Conservation (phyloP, 30 jellyfish, hydroid and myxozoan genomes). For the Aurelia sp. region DNA sequence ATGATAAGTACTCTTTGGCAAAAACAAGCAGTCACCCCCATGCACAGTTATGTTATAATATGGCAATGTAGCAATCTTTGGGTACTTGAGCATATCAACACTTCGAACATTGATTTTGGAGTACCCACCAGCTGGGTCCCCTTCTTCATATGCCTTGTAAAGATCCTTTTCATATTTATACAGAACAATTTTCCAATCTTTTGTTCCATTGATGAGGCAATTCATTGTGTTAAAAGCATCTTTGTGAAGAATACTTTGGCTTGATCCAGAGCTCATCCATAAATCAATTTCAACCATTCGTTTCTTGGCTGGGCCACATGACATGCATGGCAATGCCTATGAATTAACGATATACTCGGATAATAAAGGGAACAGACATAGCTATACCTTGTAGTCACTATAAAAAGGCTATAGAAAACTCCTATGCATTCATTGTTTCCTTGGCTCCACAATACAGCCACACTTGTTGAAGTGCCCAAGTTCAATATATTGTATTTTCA, state of each 20-base stretch:
- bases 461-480: too few species aligned
- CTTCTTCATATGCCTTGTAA: conserved; percentile 62
- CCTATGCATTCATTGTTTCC: too few species aligned
- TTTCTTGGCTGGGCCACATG: conserved; percentile 80
- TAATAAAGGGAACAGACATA: too few species aligned
- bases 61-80: conserved; percentile 63
- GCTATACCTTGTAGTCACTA: too few species aligned
- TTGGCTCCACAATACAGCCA: too few species aligned
- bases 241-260: conserved; percentile 82
- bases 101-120: conserved; percentile 72
- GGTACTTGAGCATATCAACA: conserved; percentile 63
- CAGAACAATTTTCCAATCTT: conserved; percentile 82
- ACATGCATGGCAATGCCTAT: conserved; percentile 67
- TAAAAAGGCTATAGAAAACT: too few species aligned
- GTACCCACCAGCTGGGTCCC: conserved; percentile 70
- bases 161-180: conserved; percentile 55
- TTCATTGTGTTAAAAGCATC: conserved; percentile 90
- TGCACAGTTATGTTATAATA: conserved; percentile 71
- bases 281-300: conserved; percentile 86
- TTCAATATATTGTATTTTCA: too few species aligned
- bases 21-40: conserved; percentile 80
- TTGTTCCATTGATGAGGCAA: conserved; percentile 88
- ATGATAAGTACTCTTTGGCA: conserved; percentile 82
- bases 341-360: neutral
- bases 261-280: conserved; percentile 86